Conservation (phyloP, 2,797 vertebrate genomes). For the Neosalanx taihuensis region DNA sequence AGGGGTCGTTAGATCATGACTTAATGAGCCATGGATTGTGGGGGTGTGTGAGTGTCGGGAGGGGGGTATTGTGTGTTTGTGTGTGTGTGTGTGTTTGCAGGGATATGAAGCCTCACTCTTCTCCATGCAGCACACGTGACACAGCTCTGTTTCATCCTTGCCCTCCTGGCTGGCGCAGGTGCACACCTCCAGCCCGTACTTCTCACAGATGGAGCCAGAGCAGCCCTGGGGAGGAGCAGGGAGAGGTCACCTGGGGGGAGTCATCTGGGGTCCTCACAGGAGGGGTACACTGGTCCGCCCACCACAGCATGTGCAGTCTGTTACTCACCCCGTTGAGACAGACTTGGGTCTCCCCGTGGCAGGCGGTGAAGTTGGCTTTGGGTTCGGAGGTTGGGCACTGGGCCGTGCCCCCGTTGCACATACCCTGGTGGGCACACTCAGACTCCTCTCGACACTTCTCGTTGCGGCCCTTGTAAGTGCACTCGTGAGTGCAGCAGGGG, state of each 20-base stretch:
- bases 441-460: slow-evolving; percentile 96
- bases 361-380: slow-evolving; percentile 92
- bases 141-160: slow-evolving; percentile 94
- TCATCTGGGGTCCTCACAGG: background rate
- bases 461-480: slow-evolving; percentile 76
- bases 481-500: slow-evolving; percentile 86
- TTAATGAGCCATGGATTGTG: too few relatives aligned
- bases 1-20: background rate
- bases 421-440: slow-evolving; percentile 90
- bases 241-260: background rate
- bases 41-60: background rate
- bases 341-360: slow-evolving; percentile 95
- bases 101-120: slow-evolving; percentile 79
- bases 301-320: background rate
- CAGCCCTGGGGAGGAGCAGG: slow-evolving; percentile 81
- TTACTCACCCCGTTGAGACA: slow-evolving; percentile 92
- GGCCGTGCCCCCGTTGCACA: slow-evolving; percentile 83
- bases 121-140: slow-evolving; percentile 98
- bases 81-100: background rate
- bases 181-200: slow-evolving; percentile 89
- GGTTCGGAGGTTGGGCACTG: slow-evolving; percentile 90
- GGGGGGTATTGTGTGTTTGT: background rate
- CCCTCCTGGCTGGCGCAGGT: slow-evolving; percentile 92
- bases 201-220: slow-evolving; percentile 98
- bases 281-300: slow-evolving; percentile 6